A percentile compares a stretch with the other conserved stretches of the same genome.
These are phyloP conservation scores for Miichthys miiuy DNA, from an alignment of 2,797 vertebrate species.

Conservation along the genomic window DNA sequence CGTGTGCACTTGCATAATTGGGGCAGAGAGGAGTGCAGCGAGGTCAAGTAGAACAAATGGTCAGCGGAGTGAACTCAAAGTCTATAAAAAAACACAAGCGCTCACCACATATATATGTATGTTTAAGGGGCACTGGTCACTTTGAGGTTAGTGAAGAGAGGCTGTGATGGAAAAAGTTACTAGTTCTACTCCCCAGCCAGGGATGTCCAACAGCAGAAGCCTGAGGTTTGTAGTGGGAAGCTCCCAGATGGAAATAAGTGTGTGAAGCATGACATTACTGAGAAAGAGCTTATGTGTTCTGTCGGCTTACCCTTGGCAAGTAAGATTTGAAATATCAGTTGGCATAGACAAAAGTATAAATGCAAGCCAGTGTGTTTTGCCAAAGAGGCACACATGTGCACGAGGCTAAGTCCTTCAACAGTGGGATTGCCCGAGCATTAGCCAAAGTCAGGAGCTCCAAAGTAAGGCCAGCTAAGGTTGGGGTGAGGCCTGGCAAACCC, in stretches of 20 bases:
- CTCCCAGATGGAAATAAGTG: constrained; percentile 50
- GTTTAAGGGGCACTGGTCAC: constrained; percentile 47
- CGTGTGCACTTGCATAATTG: constrained; percentile 78
- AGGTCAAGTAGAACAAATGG: constrained; percentile 79
- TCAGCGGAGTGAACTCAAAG: constrained; percentile 59
- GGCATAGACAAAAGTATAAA: constrained; percentile 50
- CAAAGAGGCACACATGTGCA: constrained; percentile 67
- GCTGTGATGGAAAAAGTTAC: constrained; percentile 54
- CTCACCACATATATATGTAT: constrained; percentile 57
- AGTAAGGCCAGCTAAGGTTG: constrained; percentile 87
- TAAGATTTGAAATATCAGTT: constrained; percentile 56
- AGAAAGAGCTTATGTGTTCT: constrained; percentile 34
- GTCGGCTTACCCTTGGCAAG: constrained; percentile 23
- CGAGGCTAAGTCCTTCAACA: constrained; percentile 69
- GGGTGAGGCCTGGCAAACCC: constrained; percentile 89
- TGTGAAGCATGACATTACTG: constrained; percentile 45
- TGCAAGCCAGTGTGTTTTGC: constrained; percentile 45
- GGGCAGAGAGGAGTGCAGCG: constrained; percentile 61
- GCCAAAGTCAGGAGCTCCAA: constrained; percentile 91
- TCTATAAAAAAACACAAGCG: constrained; percentile 57
- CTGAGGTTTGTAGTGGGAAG: constrained; percentile 42
- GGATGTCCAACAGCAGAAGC: constrained; percentile 26
- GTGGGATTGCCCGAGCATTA: constrained; percentile 91
- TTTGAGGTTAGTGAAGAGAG: constrained; percentile 55
- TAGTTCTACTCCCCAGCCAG: constrained; percentile 24